These are phyloP conservation scores for Apotomis turbidana DNA, from an alignment of 2,888 invertebrate species.

Conservation along the genomic window DNA sequence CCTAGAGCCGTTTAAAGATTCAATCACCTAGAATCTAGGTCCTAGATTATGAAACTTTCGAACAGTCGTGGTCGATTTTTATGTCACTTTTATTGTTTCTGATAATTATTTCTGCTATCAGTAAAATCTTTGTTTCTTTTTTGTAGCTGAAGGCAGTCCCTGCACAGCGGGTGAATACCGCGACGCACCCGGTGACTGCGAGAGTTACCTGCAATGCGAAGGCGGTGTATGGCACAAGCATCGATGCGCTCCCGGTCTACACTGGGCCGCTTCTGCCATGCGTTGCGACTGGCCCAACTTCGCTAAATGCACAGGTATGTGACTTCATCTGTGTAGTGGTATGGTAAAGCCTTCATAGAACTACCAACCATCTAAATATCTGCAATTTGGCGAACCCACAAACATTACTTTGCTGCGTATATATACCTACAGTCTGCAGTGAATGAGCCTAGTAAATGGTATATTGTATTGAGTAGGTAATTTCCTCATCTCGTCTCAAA, in stretches of 20 bases:
- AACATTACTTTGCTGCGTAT: no score
- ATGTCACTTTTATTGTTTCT: background rate
- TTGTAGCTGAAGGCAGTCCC: constrained; percentile 70
- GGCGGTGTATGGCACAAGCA: constrained; percentile 88
- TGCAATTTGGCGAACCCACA: no score
- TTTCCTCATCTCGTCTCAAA: no score
- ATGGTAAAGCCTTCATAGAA: no score
- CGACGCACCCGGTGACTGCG: constrained; percentile 88
- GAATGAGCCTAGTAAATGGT: no score
- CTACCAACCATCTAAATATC: no score
- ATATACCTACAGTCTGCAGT: no score
- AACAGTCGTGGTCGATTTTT: no score
- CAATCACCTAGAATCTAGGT: no score
- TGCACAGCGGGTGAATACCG: constrained; percentile 79
- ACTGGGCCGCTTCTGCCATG: constrained; percentile 88
- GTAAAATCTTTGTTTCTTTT: background rate
- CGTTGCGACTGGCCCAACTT: constrained; percentile 92
- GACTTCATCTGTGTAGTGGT: background rate
- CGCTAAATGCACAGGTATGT: constrained; percentile 85
- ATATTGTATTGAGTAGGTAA: no score
- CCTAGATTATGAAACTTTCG: no score
- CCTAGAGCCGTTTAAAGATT: no score
- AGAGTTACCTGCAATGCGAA: constrained; percentile 90
- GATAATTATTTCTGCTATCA: background rate
- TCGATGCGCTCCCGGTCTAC: constrained; percentile 90